Percentiles rank a stretch among this genome's conserved stretches.
Evolutionary conservation across 1,140 invertebrate species (phyloP).

Genomic region (Harlomillsia oculata): DNA sequence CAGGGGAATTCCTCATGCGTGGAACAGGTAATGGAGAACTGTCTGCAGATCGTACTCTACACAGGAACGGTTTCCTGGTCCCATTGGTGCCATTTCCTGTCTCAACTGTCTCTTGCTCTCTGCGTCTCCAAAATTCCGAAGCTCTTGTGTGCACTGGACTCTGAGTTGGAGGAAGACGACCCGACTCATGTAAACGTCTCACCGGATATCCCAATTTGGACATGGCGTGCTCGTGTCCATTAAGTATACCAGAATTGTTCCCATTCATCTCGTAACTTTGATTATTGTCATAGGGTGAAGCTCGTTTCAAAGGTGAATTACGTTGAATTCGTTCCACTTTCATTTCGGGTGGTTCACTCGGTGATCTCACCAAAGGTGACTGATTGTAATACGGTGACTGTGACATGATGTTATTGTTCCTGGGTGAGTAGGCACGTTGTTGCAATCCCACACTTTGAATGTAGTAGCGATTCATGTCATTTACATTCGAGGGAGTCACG

Average conservation of each 20-base stretch:
- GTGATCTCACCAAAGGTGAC: slow-evolving; percentile 17
- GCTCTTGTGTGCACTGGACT: slow-evolving; percentile 38
- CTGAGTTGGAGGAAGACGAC: slow-evolving; percentile 19
- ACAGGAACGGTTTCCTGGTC: slow-evolving; percentile 15
- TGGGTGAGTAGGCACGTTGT: not conserved
- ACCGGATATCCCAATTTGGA: slow-evolving; percentile 33
- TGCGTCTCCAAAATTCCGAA: slow-evolving; percentile 53
- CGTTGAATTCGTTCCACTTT: slow-evolving; percentile 6
- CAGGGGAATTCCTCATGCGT: slow-evolving; percentile 23
- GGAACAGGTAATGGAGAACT: slow-evolving; percentile 29
- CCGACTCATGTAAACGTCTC: slow-evolving; percentile 10
- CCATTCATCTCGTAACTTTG: not conserved
- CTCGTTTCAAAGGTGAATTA: not conserved
- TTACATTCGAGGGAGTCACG: too few relatives aligned
- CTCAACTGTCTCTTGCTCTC: slow-evolving; percentile 44
- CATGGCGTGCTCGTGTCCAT: slow-evolving; percentile 9
- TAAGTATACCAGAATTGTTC: not conserved
- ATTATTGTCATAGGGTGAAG: slow-evolving; percentile 3
- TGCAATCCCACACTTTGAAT: too few relatives aligned
- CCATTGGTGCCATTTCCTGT: not conserved
- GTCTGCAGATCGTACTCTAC: slow-evolving; percentile 31
- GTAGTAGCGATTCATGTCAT: too few relatives aligned
- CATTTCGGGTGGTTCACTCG: slow-evolving; percentile 30
- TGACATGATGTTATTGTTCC: slow-evolving; percentile 8
- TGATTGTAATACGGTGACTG: not conserved